Conservation (phyloP, 2,888 invertebrate genomes). For the Clanis bilineata region DNA sequence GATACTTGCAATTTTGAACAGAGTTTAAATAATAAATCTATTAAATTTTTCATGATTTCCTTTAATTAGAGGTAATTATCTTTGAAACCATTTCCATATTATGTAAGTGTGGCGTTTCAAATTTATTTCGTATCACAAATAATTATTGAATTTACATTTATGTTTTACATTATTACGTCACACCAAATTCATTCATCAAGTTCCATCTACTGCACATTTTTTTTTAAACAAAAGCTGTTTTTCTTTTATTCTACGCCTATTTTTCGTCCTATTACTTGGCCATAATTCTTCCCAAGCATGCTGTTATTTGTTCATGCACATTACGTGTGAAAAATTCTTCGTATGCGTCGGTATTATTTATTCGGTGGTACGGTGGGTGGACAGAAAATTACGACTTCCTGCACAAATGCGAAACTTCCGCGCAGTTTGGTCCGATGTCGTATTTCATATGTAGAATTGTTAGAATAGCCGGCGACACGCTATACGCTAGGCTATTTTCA, state of each 20-base stretch:
- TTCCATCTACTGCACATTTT: too few relatives aligned
- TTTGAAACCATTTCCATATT: too few relatives aligned
- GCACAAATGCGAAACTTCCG: conserved; percentile 44
- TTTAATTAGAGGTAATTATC: too few relatives aligned
- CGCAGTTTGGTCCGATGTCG: conserved; percentile 38
- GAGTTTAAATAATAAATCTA: too few relatives aligned
- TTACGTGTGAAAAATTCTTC: conserved; percentile 10
- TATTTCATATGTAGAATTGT: conserved; percentile 40
- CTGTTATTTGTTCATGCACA: conserved; percentile 3
- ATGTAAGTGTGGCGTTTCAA: too few relatives aligned
- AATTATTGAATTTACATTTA: too few relatives aligned
- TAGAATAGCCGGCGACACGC: conserved; percentile 20
- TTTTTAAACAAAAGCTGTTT: too few relatives aligned
- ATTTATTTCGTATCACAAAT: too few relatives aligned
- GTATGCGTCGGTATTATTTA: conserved; percentile 13
- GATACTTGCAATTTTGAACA: too few relatives aligned
- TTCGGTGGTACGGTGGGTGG: conserved; percentile 20
- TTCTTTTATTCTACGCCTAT: neutral
- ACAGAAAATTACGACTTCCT: conserved; percentile 43
- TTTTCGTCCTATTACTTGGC: neutral
- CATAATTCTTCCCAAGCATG: neutral
- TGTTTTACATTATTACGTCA: too few relatives aligned
- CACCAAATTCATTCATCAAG: too few relatives aligned
- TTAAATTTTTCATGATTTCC: too few relatives aligned
- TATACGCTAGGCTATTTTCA: neutral